Conservation (phyloP, 2,888 invertebrate genomes). For the Cylloceria caligata region DNA sequence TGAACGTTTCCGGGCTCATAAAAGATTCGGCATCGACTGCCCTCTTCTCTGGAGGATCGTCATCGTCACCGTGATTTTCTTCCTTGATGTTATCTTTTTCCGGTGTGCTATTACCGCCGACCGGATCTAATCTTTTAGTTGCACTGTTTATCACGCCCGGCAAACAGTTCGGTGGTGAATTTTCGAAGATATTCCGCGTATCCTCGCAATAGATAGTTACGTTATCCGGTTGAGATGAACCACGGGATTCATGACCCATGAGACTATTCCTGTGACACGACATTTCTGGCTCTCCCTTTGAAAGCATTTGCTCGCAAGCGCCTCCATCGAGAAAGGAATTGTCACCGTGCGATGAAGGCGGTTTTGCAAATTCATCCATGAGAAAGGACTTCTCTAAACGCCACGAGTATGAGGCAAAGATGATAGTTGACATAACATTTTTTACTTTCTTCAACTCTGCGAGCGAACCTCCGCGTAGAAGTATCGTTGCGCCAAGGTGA, state of each 20-base stretch:
- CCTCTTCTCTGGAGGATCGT: constrained; percentile 39
- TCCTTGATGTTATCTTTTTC: background rate
- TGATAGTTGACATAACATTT: constrained; percentile 92
- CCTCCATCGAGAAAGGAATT: constrained; percentile 85
- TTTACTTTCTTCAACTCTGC: constrained; percentile 93
- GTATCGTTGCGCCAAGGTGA: constrained; percentile 94
- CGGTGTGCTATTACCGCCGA: constrained; percentile 62
- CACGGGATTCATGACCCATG: background rate
- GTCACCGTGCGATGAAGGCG: constrained; percentile 87
- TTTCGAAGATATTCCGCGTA: constrained; percentile 43
- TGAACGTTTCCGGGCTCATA: constrained; percentile 70
- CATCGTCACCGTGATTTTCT: constrained; percentile 29
- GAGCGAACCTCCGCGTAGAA: constrained; percentile 91
- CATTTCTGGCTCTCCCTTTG: background rate
- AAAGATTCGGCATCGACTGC: constrained; percentile 60
- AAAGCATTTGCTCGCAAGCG: constrained; percentile 71
- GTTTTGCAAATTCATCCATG: constrained; percentile 93
- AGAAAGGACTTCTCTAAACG: constrained; percentile 95
- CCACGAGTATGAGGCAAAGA: constrained; percentile 96
- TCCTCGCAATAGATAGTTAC: background rate
- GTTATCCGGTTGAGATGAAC: background rate
- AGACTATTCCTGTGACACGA: background rate
- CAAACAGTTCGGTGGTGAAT: constrained; percentile 77
- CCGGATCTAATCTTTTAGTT: constrained; percentile 61
- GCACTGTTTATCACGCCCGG: background rate